Base-by-base conservation (phyloP, 1,140 invertebrate species). In the Drosophila quadrilineata region DNA sequence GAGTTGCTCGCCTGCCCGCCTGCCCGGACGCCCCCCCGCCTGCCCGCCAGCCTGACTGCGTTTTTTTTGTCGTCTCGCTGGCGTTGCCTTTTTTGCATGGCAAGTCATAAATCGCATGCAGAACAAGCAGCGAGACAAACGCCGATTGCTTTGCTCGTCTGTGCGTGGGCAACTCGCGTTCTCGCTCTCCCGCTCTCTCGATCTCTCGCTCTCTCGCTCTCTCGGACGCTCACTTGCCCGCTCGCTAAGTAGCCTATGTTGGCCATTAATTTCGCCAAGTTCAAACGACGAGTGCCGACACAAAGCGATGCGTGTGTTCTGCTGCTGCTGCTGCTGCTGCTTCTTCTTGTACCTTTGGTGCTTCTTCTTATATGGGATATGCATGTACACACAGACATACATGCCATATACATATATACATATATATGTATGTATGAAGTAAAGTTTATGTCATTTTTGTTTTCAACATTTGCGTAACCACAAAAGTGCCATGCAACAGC, bases 221-320 rank as follows among this genome's bases (percentile, higher is more conserved):
- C 67, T 49, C 29, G 28, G 29, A 46, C 58, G 74, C 63, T 52
- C 62, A 56, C 72, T 77, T 10, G 50, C 52, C 74, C 77, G 70
- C 73, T n/a, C 75, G 68, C 79, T 86, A 85, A 85, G 79, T 85
- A 85, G 79, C 75, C 79, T 85, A 80, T 85, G 80, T 85, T 86
- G 79, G 74, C 80, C 79, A 85, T 85, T 85, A 85, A 85, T 85
- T 85, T 85, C 59, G 71, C 80, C 67, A 66, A 75, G 80, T 86
- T 85, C 79, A 85, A 85, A 86, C 71, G 80, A 33, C 52, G 38
- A 53, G 77, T 19, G 79, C 79, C 79, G 79, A 67, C 67, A 59
- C 48, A 48, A 60, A 59, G 35, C 76, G 67, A 79, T 84, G 77
- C 77, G 77, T 84, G 77, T 84, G 77, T 77, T 73, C 66, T 41